Evolutionary conservation across 2,888 invertebrate genomes (phyloP).

Genomic region (Patella ulyssiponensis): DNA sequence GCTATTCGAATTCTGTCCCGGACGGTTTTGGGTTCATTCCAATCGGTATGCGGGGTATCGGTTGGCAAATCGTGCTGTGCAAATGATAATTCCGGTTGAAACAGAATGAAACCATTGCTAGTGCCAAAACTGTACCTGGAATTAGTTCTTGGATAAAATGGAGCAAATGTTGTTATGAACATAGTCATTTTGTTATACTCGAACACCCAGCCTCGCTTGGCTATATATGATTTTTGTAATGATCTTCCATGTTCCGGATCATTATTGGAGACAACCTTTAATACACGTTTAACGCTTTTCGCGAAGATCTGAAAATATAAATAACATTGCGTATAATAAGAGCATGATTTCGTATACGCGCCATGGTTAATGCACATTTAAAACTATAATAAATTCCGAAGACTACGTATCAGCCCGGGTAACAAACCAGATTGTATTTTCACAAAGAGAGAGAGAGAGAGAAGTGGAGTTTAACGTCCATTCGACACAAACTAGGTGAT

Average conservation of each 20-base stretch:
- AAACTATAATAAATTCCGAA: too few relatives aligned
- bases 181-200: constrained; percentile 61
- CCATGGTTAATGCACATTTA: too few relatives aligned
- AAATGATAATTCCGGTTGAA: constrained; percentile 67
- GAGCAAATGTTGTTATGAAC: constrained; percentile 67
- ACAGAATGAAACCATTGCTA: constrained; percentile 55
- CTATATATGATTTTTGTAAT: constrained; percentile 57
- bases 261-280: constrained; percentile 50
- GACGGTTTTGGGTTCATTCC: constrained; percentile 57
- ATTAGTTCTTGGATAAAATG: constrained; percentile 59
- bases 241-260: constrained; percentile 52
- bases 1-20: constrained; percentile 62
- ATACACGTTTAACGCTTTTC: constrained; percentile 47
- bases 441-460: too few relatives aligned
- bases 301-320: constrained; percentile 55
- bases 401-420: too few relatives aligned
- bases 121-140: constrained; percentile 56
- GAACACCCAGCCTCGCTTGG: constrained; percentile 61
- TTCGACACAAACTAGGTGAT: too few relatives aligned
- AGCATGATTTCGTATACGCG: too few relatives aligned
- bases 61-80: constrained; percentile 61
- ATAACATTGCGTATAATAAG: not conserved
- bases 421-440: too few relatives aligned
- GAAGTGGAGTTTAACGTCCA: too few relatives aligned
- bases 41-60: constrained; percentile 61